Evolutionary conservation across 2,888 invertebrate species (phyloP).

Genomic region (Copidosoma aretas): DNA sequence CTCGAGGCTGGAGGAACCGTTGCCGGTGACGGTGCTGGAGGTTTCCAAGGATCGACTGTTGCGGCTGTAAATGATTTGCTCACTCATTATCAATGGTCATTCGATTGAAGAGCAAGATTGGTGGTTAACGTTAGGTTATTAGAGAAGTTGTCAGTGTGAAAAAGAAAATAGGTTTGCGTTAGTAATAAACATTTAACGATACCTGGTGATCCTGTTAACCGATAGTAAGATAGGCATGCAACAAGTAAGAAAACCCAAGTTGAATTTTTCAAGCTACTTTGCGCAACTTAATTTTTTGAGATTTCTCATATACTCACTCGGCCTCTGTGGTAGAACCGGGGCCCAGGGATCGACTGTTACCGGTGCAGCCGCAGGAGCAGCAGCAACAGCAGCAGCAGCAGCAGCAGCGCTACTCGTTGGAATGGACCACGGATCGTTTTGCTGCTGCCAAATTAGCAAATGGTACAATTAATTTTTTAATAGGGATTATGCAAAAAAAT

Average conservation of each 20-base stretch:
- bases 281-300: not conserved
- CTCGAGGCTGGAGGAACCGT: conserved; percentile 50
- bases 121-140: not conserved
- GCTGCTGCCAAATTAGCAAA: conserved; percentile 25
- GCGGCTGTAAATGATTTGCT: conserved; percentile 49
- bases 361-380: conserved; percentile 23
- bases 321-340: conserved; percentile 61
- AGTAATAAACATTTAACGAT: conserved; percentile 13
- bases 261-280: not conserved
- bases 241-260: conserved; percentile 37
- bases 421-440: conserved; percentile 39
- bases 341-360: conserved; percentile 70
- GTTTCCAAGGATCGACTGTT: conserved; percentile 58
- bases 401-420: conserved; percentile 55
- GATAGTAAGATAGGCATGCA: conserved; percentile 45
- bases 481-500: too few relatives aligned
- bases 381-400: conserved; percentile 54
- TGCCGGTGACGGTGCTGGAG: conserved; percentile 49
- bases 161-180: too few relatives aligned
- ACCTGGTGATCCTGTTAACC: conserved; percentile 47
- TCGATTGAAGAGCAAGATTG: not conserved
- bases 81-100: not conserved
- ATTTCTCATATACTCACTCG: conserved; percentile 50
- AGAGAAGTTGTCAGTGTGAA: not conserved
- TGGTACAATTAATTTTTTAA: not conserved